A percentile compares a stretch with the other conserved stretches of the same genome.
These are phyloP conservation scores for Malaclemys terrapin DNA, from an alignment of 2,113 vertebrate species.

Conservation along the genomic window DNA sequence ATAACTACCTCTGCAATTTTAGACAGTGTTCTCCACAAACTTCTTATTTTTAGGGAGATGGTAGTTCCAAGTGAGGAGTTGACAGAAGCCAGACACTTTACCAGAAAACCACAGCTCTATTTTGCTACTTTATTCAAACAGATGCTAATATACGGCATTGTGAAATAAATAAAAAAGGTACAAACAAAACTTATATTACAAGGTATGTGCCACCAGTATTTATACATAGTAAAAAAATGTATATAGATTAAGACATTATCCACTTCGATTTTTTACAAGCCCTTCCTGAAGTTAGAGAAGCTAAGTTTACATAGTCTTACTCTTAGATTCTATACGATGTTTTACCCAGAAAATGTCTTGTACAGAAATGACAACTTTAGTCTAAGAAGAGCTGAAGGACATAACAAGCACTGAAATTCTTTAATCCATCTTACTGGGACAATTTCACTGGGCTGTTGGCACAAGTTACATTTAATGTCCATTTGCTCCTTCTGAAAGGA, in stretches of 20 bases:
- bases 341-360: neutral
- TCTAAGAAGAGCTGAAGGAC: neutral
- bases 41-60: neutral
- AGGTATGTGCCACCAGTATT: neutral
- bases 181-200: neutral
- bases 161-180: conserved; percentile 67
- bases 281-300: neutral
- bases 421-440: neutral
- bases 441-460: neutral
- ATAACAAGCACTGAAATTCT: neutral
- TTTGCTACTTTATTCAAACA: conserved; percentile 53
- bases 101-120: conserved; percentile 29
- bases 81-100: neutral
- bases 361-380: neutral
- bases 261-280: neutral
- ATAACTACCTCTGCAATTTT: neutral
- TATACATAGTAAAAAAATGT: conserved; percentile 19
- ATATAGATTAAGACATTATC: neutral
- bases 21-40: neutral
- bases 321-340: neutral
- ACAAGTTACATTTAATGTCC: conserved; percentile 84
- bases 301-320: neutral
- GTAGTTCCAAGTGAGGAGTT: neutral
- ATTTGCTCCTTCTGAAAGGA: conserved; percentile 93
- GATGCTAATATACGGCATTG: conserved; percentile 25